Conservation (phyloP, 30 jellyfish, hydroid and myxozoan genomes). For the Pelagia noctiluca region DNA sequence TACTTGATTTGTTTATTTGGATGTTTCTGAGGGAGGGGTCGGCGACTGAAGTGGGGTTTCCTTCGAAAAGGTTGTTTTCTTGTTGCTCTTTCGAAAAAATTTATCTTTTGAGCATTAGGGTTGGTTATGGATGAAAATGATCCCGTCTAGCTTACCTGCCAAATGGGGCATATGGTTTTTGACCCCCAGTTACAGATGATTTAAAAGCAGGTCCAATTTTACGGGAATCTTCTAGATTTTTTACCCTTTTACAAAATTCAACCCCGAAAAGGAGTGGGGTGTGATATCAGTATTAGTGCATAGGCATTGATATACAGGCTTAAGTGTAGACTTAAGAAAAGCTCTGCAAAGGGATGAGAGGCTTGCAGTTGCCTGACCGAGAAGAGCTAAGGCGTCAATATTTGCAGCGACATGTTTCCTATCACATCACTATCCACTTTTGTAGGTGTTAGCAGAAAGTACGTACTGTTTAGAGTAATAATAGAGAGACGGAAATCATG, state of each 20-base stretch:
- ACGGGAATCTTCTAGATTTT: background rate
- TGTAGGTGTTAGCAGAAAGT: no score
- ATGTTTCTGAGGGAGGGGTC: background rate
- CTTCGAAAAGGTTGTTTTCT: background rate
- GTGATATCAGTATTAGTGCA: background rate
- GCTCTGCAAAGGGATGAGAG: background rate
- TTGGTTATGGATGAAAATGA: background rate
- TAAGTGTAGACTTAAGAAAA: background rate
- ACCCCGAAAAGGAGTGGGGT: background rate
- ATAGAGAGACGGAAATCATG: no score
- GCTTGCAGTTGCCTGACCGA: slow-evolving; percentile 1
- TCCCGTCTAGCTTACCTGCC: background rate
- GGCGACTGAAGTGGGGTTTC: background rate
- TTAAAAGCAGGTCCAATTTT: background rate
- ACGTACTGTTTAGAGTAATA: no score
- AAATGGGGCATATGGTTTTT: background rate
- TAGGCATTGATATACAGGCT: background rate
- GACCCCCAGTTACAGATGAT: background rate
- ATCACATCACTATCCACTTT: no score
- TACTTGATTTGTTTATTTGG: background rate
- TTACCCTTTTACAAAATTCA: background rate
- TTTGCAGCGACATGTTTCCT: no score
- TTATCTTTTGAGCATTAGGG: background rate
- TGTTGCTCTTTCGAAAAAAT: background rate
- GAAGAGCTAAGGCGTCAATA: background rate